phyloP scores from a whole-genome alignment of 2,113 vertebrate genomes.

The Arothron firmamentum region DNA sequence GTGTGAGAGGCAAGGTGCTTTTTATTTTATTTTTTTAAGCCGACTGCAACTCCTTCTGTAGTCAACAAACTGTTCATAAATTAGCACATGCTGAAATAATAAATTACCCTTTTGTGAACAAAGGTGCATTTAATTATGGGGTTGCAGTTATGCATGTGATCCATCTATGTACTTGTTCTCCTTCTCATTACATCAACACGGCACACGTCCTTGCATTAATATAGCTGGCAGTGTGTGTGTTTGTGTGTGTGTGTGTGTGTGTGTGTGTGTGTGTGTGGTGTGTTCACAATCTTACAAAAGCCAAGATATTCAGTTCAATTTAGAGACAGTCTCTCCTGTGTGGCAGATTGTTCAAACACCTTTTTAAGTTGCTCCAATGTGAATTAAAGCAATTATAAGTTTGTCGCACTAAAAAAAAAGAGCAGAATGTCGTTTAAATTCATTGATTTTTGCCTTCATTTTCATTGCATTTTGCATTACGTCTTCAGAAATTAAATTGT shows the following conservation, averaged over 20 bases:
- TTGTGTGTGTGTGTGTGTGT: neutral
- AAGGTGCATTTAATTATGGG: conserved; percentile 31
- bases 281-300: conserved; percentile 5
- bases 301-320: neutral
- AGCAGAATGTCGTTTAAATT: no score
- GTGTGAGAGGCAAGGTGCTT: no score
- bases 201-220: conserved; percentile 32
- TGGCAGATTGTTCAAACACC: no score
- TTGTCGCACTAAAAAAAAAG: no score
- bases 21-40: no score
- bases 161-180: conserved; percentile 47
- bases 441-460: no score
- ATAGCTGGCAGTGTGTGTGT: neutral
- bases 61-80: conserved; percentile 14
- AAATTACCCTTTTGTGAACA: conserved; percentile 7
- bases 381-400: no score
- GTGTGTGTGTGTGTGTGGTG: neutral
- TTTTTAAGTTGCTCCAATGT: no score
- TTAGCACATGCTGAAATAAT: conserved; percentile 23
- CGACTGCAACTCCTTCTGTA: neutral
- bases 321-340: no score
- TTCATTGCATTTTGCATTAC: no score
- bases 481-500: neutral
- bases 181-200: conserved; percentile 2
- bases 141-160: conserved; percentile 26